Base-by-base conservation (phyloP, 2,797 vertebrate genomes). In the Trachurus trachurus region DNA sequence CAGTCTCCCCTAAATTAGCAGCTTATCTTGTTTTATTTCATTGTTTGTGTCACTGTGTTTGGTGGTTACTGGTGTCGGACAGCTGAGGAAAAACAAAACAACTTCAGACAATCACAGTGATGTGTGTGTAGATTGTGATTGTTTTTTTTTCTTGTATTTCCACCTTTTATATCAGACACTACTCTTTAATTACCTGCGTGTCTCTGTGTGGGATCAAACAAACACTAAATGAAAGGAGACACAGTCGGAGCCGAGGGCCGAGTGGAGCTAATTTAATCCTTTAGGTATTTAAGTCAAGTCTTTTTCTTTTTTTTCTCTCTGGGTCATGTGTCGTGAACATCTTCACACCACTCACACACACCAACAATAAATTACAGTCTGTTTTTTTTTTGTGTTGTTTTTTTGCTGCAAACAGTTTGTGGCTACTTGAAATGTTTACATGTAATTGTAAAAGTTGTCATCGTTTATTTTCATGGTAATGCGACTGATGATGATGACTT, bases 381-480 rank as follows among this genome's bases (percentile, higher is more conserved):
- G 21, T 61, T 17, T 17, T 26, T 26, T 26, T 26, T 26, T 26
- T 26, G 26, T 26, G 26, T 26, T 26, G 26, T 26, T 26, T 26
- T 26, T 54, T 10, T 42, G 16, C 50, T 66, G 63, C 62, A 60
- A 61, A 52, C 58, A 40, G n/a, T 80, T 64, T 64, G 58, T 53
- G 21, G 66, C 63, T 74, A 89, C 80, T 82, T 88, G 71, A 89
- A 92, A 86, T 91, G 93, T 95, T 95, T 94, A 95, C 93, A 89
- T 74, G 65, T 71, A 68, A 75, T 71, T 40, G 31, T 57, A 66
- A 67, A 58, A 47, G 59, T 80, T 44, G 5, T 31, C 44, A n/a
- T 63, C 26, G 31, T 16, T 53, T 31, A 1, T 73, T 22, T 77
- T 47, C 47, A 19, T 53, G 22, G 56, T 74, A 54, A 22, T 68